phyloP scores from a whole-genome alignment of 2,113 vertebrate species.

The Mirza zaza region DNA sequence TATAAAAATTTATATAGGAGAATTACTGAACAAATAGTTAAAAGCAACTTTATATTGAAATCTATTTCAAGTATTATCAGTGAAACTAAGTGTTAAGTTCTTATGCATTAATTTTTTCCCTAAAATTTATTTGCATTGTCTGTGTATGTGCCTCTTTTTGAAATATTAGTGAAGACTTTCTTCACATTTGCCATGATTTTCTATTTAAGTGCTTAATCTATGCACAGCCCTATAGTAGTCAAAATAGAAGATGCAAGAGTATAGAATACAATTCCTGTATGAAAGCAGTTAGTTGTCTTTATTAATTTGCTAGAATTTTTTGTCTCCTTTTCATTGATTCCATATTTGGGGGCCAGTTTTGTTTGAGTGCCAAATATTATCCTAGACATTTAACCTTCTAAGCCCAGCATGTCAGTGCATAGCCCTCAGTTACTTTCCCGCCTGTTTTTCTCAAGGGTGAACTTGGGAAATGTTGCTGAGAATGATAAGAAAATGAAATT shows the following conservation, averaged over 20 bases:
- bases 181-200: neutral
- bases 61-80: neutral
- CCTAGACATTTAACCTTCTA: neutral
- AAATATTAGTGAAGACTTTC: neutral
- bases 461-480: neutral
- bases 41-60: constrained; percentile 23
- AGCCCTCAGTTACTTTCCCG: neutral
- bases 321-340: neutral
- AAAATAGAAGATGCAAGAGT: neutral
- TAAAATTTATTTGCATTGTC: constrained; percentile 23
- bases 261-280: neutral
- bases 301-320: neutral
- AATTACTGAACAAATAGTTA: constrained; percentile 6
- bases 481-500: constrained; percentile 21
- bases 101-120: neutral
- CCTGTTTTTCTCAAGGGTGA: constrained; percentile 15
- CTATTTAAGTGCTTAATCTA: neutral
- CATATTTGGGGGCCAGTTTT: neutral
- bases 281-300: neutral
- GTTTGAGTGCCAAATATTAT: neutral
- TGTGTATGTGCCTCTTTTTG: neutral
- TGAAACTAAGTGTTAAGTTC: constrained; percentile 25
- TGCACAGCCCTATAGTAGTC: neutral
- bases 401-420: neutral
- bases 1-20: constrained; percentile 30